These are phyloP conservation scores for Eidolon helvum DNA, from an alignment of 2,113 vertebrate genomes.

Conservation along the genomic window DNA sequence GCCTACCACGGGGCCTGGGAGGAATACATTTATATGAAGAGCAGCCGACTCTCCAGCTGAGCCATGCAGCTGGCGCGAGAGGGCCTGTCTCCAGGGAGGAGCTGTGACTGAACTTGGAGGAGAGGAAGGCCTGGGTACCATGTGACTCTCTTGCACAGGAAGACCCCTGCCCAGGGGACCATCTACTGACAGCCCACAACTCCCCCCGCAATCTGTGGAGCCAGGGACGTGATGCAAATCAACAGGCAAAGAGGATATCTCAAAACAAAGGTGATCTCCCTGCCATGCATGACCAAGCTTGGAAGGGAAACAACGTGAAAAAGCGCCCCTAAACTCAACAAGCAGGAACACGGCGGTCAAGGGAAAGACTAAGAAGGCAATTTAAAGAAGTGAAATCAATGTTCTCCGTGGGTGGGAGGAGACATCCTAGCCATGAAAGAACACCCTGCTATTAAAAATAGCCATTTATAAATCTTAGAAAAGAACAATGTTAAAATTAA, in stretches of 20 bases:
- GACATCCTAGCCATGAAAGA: background rate
- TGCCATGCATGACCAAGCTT: background rate
- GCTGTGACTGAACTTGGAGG: background rate
- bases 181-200: background rate
- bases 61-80: background rate
- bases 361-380: background rate
- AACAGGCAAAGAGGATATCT: background rate
- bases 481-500: background rate
- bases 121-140: background rate
- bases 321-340: background rate
- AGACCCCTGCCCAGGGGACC: background rate
- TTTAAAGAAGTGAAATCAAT: background rate
- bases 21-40: background rate
- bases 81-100: background rate
- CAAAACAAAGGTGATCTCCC: background rate
- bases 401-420: background rate
- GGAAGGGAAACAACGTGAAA: too few relatives aligned
- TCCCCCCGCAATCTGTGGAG: background rate
- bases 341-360: background rate
- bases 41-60: background rate
- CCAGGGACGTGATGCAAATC: background rate
- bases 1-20: background rate
- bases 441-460: background rate
- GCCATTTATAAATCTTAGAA: background rate
- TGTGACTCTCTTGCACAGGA: background rate